Conservation (phyloP, 2,888 invertebrate species). For the Amitus sp. region DNA sequence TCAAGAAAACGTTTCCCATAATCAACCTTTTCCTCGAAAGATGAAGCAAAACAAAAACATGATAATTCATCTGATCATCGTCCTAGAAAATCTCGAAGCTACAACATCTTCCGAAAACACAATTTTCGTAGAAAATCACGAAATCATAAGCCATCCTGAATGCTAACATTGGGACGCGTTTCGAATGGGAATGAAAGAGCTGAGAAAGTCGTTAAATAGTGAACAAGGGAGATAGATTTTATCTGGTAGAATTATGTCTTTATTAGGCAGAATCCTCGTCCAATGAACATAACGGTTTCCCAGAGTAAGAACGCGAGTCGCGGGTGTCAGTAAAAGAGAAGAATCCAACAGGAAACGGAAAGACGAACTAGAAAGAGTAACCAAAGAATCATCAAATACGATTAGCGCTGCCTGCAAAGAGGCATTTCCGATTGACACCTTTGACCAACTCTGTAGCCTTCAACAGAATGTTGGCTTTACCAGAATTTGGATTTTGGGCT, state of each 20-base stretch:
- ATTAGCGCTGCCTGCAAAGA: slow-evolving; percentile 16
- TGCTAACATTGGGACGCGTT: slow-evolving; percentile 20
- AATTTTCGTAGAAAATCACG: slow-evolving; percentile 18
- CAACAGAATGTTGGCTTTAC: slow-evolving; percentile 19
- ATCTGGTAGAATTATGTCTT: slow-evolving; percentile 60
- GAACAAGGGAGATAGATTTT: slow-evolving; percentile 51
- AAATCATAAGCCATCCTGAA: slow-evolving; percentile 20
- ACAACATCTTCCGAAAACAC: slow-evolving; percentile 1
- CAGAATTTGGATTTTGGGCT: slow-evolving; percentile 22
- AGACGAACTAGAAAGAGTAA: not conserved
- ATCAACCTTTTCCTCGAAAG: not conserved
- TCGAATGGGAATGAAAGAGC: slow-evolving; percentile 26
- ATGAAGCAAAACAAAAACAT: not conserved
- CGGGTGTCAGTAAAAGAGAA: slow-evolving; percentile 48
- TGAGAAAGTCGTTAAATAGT: slow-evolving; percentile 47
- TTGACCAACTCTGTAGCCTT: slow-evolving; percentile 45
- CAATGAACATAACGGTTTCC: slow-evolving; percentile 55
- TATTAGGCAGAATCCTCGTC: slow-evolving; percentile 56
- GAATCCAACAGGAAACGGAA: slow-evolving; percentile 5
- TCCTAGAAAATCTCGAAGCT: not conserved
- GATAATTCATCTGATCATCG: not conserved
- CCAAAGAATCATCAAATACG: not conserved
- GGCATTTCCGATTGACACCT: slow-evolving; percentile 30
- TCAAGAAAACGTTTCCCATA: not conserved
- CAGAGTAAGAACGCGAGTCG: slow-evolving; percentile 36